Evolutionary conservation across 2,113 vertebrate genomes (phyloP).

Genomic region (Tricholaema leucomelas): DNA sequence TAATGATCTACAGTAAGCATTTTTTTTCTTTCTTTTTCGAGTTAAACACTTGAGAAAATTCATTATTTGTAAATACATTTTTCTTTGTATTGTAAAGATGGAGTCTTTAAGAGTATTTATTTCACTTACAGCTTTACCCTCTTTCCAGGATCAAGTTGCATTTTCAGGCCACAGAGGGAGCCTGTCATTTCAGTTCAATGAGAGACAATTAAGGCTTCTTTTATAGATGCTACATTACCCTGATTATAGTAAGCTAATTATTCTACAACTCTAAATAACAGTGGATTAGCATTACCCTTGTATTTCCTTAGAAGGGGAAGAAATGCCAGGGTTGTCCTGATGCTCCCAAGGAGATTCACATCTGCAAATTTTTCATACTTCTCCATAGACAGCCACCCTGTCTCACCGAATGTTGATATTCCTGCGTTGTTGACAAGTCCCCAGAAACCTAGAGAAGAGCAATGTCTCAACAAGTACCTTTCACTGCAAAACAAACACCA

Average conservation of each 20-base stretch:
- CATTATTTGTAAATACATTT: not conserved
- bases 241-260: slow-evolving; percentile 52
- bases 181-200: slow-evolving; percentile 48
- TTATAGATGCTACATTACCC: slow-evolving; percentile 37
- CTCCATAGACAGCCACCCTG: slow-evolving; percentile 78
- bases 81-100: not conserved
- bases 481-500: slow-evolving; percentile 63
- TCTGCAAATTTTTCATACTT: slow-evolving; percentile 73
- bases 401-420: slow-evolving; percentile 78
- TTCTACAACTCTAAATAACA: slow-evolving; percentile 57
- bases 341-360: slow-evolving; percentile 79
- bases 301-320: slow-evolving; percentile 78
- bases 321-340: slow-evolving; percentile 78
- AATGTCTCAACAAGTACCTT: not conserved
- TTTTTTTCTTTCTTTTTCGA: not conserved
- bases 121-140: not conserved
- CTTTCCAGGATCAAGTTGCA: slow-evolving; percentile 34
- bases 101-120: not conserved
- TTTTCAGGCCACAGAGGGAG: slow-evolving; percentile 15
- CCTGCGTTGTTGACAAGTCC: slow-evolving; percentile 65
- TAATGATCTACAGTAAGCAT: not conserved
- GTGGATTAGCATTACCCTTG: slow-evolving; percentile 74
- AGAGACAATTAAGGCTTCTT: slow-evolving; percentile 40
- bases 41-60: not conserved
- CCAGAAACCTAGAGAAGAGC: slow-evolving; percentile 52